Base-by-base conservation (phyloP, 1,140 invertebrate species). In the Glossosoma conforme region DNA sequence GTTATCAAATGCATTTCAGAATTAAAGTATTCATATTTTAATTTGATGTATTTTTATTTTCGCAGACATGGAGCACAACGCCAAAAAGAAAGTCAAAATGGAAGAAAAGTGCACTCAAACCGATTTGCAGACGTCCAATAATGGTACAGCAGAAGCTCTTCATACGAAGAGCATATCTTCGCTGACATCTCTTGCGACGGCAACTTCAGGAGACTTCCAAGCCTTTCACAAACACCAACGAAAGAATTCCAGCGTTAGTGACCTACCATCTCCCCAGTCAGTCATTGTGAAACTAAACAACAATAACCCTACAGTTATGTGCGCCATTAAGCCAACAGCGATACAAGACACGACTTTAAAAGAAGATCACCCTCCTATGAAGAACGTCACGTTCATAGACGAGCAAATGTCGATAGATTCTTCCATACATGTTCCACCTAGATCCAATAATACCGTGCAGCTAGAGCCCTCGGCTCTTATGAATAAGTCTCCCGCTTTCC, bases 41-140 rank as follows among this genome's bases (percentile, higher is more conserved):
- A n/a, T n/a, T n/a, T n/a, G n/a, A n/a, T n/a, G n/a, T 8, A 28
- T 50, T 44, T 54, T 13, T 44, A 33, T 45, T 38, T 50, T 45
- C 28, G 15, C 24, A 55, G 48, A 47, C 18, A 51, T 52, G 52
- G 56, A 58, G 43, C 36, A 51, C 11, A 22, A 35, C 33, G 44
- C 33, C 18, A 50, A 45, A 32, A 58, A 58, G 19, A 58, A 58
- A 28, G 51, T 58, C 1, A 58, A 51, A 33, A 15, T 51, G 15
- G 56, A 58, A 21, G 52, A 54, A 9, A 58, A 28, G 38, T 41
- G 32, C 3, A 54, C 56, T 3, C 56, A 58, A 43, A 58, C 56
- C 24, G 56, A 58, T n/a, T n/a, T n/a, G n/a, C 11, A 13, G n/a
- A 9, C 28, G 8, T 25, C 25, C 11, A 43, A 32, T 15, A 53